phyloP scores from a whole-genome alignment of 2,113 vertebrate genomes.

The Petaurus breviceps region DNA sequence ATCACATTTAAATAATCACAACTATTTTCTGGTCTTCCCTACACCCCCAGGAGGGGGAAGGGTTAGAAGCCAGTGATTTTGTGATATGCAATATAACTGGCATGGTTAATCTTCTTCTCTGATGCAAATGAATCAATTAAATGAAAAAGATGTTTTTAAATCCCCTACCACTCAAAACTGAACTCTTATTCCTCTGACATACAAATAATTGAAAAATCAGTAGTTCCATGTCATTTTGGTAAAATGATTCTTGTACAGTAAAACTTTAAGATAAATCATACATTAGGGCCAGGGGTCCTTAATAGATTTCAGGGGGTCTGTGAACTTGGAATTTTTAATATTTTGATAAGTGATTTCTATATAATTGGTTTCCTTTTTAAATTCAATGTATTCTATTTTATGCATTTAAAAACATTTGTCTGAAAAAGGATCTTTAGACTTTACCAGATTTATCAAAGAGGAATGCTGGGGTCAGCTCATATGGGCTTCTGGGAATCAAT shows the following conservation, averaged over 20 bases:
- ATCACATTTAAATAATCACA: neutral
- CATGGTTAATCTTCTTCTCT: neutral
- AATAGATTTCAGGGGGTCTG: neutral
- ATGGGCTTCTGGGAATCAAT: neutral
- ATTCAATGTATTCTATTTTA: neutral
- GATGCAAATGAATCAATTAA: neutral
- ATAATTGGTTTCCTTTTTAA: neutral
- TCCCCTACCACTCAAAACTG: neutral
- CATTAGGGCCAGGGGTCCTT: neutral
- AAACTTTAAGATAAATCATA: neutral
- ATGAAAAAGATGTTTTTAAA: neutral
- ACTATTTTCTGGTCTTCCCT: neutral
- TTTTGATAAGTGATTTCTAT: neutral
- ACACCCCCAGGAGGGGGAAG: neutral
- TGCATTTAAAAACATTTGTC: neutral
- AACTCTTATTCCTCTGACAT: neutral
- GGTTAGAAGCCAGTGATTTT: neutral
- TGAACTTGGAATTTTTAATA: neutral
- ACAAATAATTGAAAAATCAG: neutral
- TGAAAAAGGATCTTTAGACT: neutral
- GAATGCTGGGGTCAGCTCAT: neutral
- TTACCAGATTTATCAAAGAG: neutral
- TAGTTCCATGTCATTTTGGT: neutral
- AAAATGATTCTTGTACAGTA: neutral
- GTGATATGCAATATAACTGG: neutral